Conservation (phyloP, 1,140 invertebrate genomes). For the Oedothorax gibbosus region DNA sequence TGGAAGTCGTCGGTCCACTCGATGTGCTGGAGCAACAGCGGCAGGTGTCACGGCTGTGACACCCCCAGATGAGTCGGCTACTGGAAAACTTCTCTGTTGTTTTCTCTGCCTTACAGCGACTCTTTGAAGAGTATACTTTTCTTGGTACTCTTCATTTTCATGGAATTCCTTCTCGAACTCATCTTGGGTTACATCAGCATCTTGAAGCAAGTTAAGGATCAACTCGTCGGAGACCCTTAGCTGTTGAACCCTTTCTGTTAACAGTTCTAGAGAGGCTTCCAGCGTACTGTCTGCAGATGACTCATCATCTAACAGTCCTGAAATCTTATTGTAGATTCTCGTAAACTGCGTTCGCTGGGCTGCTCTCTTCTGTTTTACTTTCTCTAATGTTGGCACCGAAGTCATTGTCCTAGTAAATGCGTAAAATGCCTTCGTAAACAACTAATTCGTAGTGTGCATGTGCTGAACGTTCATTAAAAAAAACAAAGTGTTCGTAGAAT, state of each 20-base stretch:
- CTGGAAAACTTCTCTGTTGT: neutral
- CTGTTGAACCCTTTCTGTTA: neutral
- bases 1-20: neutral
- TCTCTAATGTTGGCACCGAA: no score
- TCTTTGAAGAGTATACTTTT: neutral
- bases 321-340: no score
- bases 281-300: no score
- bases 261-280: neutral
- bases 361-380: no score
- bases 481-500: no score
- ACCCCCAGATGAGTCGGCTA: neutral
- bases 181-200: neutral
- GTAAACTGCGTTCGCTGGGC: no score
- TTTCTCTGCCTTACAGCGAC: neutral
- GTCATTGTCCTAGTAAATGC: no score
- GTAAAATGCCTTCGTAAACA: no score
- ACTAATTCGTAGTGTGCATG: no score
- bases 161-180: slow-evolving; percentile 2
- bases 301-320: no score
- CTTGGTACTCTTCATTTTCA: neutral
- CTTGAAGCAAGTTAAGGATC: neutral
- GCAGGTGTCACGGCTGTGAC: neutral
- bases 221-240: neutral
- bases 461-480: no score
- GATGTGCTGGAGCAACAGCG: neutral